phyloP scores from a whole-genome alignment of 2,113 vertebrate species.

The Melanostigma gelatinosum region DNA sequence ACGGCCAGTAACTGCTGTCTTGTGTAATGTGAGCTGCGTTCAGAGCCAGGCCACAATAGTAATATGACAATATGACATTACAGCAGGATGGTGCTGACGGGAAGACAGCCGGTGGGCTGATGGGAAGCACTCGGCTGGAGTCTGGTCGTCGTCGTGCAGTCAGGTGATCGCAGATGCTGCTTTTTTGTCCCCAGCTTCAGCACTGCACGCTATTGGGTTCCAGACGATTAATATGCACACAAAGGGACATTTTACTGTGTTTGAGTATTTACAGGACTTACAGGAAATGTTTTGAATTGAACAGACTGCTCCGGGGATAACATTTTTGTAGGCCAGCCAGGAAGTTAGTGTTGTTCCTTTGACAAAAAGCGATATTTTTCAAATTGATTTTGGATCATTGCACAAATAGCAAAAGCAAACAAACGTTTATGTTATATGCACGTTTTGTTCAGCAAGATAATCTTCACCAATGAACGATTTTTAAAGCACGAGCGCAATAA shows the following conservation, averaged over 20 bases:
- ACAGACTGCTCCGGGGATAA: not conserved
- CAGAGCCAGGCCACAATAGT: constrained; percentile 45
- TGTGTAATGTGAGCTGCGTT: constrained; percentile 70
- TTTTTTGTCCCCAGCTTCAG: not conserved
- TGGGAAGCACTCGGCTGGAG: constrained; percentile 50
- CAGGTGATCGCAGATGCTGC: constrained; percentile 9
- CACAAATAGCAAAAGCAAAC: not conserved
- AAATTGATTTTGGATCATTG: no score
- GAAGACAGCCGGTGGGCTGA: constrained; percentile 63
- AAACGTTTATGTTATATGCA: not conserved
- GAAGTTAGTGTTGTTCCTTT: not conserved
- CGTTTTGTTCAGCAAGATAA: no score
- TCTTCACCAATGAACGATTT: no score
- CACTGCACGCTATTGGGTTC: not conserved
- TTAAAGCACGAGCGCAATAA: no score
- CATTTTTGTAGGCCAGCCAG: not conserved
- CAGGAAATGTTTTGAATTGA: not conserved
- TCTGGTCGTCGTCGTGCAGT: constrained; percentile 14
- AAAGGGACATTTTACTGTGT: not conserved
- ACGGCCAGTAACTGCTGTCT: constrained; percentile 50
- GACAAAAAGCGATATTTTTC: not conserved
- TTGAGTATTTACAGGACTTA: not conserved
- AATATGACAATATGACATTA: constrained; percentile 40
- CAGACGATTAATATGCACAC: not conserved
- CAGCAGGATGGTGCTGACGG: constrained; percentile 42